Evolutionary conservation across 2,797 vertebrate genomes (phyloP), one percentile per base, ranked within the genome.

Genomic region (Xyrichtys novacula): DNA sequence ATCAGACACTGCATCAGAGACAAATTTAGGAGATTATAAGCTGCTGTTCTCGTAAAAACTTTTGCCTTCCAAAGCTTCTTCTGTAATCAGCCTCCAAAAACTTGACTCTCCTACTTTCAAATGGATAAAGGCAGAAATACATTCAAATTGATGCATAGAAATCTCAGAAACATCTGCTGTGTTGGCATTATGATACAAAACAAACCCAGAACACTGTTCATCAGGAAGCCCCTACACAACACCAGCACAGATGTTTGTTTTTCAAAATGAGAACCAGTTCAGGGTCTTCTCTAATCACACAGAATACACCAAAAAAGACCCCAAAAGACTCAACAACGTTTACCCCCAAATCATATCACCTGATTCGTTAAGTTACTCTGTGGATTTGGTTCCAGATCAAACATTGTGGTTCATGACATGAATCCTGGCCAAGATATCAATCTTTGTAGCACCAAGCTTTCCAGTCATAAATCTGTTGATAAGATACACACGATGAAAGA

Each of bases 1-100:
- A 20, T 72, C 42, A 28, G 49, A 1, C n/a, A n/a, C n/a, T n/a
- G 65, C 69, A 67, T 43, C 50, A 59, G 43, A 84, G 55, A 67
- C 52, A n/a, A 7, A 65, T 66, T 34, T 25, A 29, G 61, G 25
- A 58, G 48, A 78, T 65, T 19, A 78, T 79, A 34, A 48, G 58
- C 52, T 17, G 50, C 23, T 34, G 48, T 31, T 39, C 36, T 43
- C 23, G 29, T 10, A 17, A 34, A 44, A 76, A 78, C 75, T 48
- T 73, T 34, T 8, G 20, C 23, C 59, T 31, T 44, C 42, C 52
- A 26, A 19, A 72, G 62, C 36, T 63, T 71, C 16, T 23, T 50
- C 32, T 52, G 36, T 65, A 60, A 71, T 59, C 49, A 52, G 46
- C 43, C 67, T 63, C 28, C 15, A 7, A 50, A 52, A 23, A 52